phyloP scores from a whole-genome alignment of 2,113 vertebrate species.

The Malurus melanocephalus region DNA sequence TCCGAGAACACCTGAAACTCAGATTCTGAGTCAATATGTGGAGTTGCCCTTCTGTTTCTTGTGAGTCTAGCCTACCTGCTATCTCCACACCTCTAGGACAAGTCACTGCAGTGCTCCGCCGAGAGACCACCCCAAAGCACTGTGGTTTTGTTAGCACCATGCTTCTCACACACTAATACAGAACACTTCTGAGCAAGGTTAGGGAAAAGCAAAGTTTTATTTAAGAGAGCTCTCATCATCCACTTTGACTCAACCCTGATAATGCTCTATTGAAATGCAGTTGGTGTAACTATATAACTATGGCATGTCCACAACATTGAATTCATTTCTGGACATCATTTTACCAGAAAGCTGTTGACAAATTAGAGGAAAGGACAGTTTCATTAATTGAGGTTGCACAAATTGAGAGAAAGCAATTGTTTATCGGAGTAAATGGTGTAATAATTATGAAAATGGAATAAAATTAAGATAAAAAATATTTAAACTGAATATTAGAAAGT shows the following conservation, averaged over 20 bases:
- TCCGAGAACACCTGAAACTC: background rate
- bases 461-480: slow-evolving; percentile 20
- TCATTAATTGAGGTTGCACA: background rate
- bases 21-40: background rate
- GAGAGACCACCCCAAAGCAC: background rate
- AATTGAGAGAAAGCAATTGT: background rate
- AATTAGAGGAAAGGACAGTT: background rate
- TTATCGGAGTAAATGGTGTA: background rate
- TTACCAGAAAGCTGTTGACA: background rate
- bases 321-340: background rate
- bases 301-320: background rate
- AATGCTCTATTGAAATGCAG: background rate
- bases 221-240: background rate
- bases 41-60: background rate
- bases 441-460: background rate
- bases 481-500: background rate
- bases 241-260: background rate
- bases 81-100: background rate
- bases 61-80: background rate
- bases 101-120: accelerated
- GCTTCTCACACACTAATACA: background rate
- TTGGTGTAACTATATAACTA: background rate
- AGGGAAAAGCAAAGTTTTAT: background rate
- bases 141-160: accelerated
- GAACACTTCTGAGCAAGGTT: background rate